These are phyloP conservation scores for Eudyptes chrysolophus DNA, from an alignment of 2,113 vertebrate species.

Conservation along the genomic window DNA sequence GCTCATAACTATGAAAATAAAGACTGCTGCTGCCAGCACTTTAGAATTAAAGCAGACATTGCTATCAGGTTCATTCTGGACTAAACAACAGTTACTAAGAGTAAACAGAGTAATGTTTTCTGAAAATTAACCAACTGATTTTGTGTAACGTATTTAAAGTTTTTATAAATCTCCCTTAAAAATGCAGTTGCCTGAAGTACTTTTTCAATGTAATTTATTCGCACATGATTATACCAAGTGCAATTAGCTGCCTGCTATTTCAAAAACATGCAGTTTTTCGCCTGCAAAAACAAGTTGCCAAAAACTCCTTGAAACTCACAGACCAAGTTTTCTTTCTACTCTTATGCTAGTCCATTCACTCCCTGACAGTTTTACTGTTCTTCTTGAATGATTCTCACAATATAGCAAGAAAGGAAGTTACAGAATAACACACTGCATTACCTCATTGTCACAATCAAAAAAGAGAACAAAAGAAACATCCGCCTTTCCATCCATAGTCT, in stretches of 20 bases:
- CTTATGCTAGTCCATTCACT: background rate
- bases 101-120: background rate
- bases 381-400: background rate
- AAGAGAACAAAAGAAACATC: slow-evolving; percentile 96
- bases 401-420: background rate
- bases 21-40: background rate
- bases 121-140: background rate
- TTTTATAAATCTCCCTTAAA: background rate
- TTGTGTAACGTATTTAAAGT: background rate
- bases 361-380: background rate
- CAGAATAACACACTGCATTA: slow-evolving; percentile 64
- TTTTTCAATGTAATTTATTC: background rate
- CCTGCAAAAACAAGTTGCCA: background rate
- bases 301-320: background rate
- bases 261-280: background rate
- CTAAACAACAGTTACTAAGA: background rate
- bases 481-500: slow-evolving; percentile 89
- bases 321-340: background rate
- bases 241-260: background rate
- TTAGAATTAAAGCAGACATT: background rate
- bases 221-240: background rate
- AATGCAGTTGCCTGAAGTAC: background rate
- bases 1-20: background rate
- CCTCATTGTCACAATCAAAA: slow-evolving; percentile 95
- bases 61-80: background rate